phyloP scores from a whole-genome alignment of 2,888 invertebrate species.

The Trachelus tabidus region DNA sequence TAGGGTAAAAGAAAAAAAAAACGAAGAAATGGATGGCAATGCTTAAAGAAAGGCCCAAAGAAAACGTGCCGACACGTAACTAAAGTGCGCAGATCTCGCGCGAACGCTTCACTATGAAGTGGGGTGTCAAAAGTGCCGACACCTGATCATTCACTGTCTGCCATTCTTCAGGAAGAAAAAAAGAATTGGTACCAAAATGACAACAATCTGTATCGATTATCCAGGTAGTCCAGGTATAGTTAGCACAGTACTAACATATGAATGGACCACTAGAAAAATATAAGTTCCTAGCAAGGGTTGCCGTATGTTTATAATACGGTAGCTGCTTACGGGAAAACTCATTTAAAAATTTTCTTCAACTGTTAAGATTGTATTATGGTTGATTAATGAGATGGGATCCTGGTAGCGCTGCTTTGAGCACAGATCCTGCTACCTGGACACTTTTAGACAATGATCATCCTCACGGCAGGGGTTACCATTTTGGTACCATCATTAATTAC shows the following conservation, averaged over 20 bases:
- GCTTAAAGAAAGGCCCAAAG: neutral
- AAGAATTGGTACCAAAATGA: neutral
- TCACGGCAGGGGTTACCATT: slow-evolving; percentile 27
- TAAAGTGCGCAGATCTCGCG: slow-evolving; percentile 14
- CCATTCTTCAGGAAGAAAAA: slow-evolving; percentile 5
- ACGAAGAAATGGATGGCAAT: slow-evolving; percentile 9
- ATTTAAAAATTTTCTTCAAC: neutral
- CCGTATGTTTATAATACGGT: neutral
- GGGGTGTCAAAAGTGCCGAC: slow-evolving; percentile 49
- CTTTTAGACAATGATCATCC: slow-evolving; percentile 38
- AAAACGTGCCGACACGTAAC: slow-evolving; percentile 8
- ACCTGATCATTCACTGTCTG: slow-evolving; percentile 46
- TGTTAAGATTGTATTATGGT: neutral
- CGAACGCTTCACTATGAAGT: slow-evolving; percentile 26
- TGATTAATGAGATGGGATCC: neutral
- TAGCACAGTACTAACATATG: neutral
- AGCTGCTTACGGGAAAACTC: neutral
- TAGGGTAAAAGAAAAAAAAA: slow-evolving; percentile 8
- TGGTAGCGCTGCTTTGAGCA: neutral
- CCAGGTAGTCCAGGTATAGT: neutral
- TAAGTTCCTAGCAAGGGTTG: neutral
- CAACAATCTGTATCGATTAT: neutral
- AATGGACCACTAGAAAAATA: neutral
- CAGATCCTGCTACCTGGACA: slow-evolving; percentile 2
- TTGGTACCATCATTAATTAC: slow-evolving; percentile 32